Evolutionary conservation across 2,888 invertebrate genomes (phyloP), one percentile per base, ranked within the genome.

Genomic region (Leistus spinibarbis): DNA sequence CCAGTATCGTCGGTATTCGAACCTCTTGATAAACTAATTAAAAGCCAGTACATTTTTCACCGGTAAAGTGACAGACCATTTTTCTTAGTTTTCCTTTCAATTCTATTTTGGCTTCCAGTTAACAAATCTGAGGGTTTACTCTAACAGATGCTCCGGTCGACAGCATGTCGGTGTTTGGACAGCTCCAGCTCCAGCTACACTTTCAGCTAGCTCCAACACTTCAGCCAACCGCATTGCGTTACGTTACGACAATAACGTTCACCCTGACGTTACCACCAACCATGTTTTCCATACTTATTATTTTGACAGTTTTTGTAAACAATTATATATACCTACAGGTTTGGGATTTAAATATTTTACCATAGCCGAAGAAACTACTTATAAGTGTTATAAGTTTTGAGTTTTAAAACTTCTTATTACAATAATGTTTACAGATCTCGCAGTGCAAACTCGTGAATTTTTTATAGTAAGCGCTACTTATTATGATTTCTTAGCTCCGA

Each of bases 11-110:
- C n/a, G n/a, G 24, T 7, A 40, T 40, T 40, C 40, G 40, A 40
- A 40, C 40, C 71, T 76, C 69, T 78, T 79, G 80, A 81, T 81
- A 80, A 81, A 79, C 80, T 80, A 81, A 81, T 81, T 81, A 81
- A 80, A 79, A 78, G 77, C 77, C 78, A 78, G 79, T 79, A 80
- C 80, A 81, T 81, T 81, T 81, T 81, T 81, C 81, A 81, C 79
- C 75, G 4, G 60, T 76, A 69, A 78, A 79, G 79, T 80, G 81
- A 81, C 80, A 79, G 78, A 76, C 79, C 79, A 81, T 81, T 81
- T 80, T 80, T 81, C 81, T 81, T 79, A 77, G 76, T 78, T 75
- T 70, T 73, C 73, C 73, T 67, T 73, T 73, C 73, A 67, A 73
- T 73, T 73, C 73, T 73, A 73, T 66, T 73, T 40, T 73, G 73